Percentiles rank a stretch among this genome's conserved stretches.
Evolutionary conservation across 2,113 vertebrate species (phyloP).

Genomic region (Guaruba guarouba): DNA sequence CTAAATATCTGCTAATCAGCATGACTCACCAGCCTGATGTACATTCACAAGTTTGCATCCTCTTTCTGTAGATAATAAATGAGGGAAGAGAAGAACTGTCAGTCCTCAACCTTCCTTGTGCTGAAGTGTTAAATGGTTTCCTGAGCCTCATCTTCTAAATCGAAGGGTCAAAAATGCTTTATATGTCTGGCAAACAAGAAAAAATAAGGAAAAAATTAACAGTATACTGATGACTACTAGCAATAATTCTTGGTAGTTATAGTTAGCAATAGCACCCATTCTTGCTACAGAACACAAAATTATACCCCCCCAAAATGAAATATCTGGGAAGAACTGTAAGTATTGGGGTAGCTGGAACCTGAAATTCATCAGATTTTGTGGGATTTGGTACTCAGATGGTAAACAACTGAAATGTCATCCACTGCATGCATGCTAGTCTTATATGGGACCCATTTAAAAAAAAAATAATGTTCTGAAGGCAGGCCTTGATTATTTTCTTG

Average conservation of each 20-base stretch:
- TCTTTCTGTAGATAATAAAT: conserved; percentile 16
- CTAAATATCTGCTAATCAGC: conserved; percentile 38
- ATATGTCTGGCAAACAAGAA: neutral
- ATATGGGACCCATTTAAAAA: neutral
- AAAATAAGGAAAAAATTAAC: neutral
- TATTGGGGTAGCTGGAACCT: neutral
- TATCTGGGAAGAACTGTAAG: neutral
- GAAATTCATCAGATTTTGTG: neutral
- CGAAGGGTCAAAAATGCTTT: neutral
- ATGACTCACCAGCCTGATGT: conserved; percentile 41
- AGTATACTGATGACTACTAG: fast-evolving
- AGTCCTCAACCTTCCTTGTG: neutral
- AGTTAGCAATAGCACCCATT: neutral
- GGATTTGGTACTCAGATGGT: neutral
- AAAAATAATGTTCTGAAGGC: neutral
- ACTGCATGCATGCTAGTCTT: neutral
- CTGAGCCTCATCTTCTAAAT: neutral
- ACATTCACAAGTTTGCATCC: conserved; percentile 4
- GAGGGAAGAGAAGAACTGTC: neutral
- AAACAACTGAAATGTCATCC: neutral
- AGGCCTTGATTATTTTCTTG: neutral
- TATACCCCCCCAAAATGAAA: neutral
- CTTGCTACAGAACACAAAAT: neutral
- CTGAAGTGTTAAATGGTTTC: neutral
- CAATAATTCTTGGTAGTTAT: neutral